phyloP scores from a whole-genome alignment of 2,797 vertebrate genomes.

The Lithobates sylvaticus region DNA sequence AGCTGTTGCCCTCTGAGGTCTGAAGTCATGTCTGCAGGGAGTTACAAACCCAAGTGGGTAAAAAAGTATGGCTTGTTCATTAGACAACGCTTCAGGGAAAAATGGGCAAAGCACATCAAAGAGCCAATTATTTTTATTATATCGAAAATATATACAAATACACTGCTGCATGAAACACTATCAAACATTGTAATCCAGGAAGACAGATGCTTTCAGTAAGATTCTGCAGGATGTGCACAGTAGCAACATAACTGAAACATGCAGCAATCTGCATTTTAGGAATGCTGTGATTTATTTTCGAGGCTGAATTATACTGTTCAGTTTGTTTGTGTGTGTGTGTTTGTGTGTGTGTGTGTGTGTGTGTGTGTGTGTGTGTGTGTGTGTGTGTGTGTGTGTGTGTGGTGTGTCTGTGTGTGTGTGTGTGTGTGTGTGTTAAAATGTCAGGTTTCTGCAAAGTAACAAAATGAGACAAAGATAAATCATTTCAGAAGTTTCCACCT shows the following conservation, averaged over 20 bases:
- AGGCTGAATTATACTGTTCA: no score
- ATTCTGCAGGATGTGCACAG: not conserved
- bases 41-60: conserved; percentile 72
- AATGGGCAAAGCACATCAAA: conserved; percentile 76
- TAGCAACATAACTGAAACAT: not conserved
- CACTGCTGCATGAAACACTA: conserved; percentile 64
- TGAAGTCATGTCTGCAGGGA: conserved; percentile 81
- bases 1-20: conserved; percentile 80
- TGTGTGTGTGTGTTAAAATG: no score
- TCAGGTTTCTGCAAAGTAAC: no score
- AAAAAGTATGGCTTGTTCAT: conserved; percentile 78
- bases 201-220: not conserved
- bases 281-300: no score
- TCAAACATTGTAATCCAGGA: conserved; percentile 38
- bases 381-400: no score
- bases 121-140: conserved; percentile 76
- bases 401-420: no score
- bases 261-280: no score
- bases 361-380: no score
- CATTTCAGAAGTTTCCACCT: no score
- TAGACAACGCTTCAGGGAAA: conserved; percentile 78
- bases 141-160: conserved; percentile 62
- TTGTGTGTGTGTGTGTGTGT: no score
- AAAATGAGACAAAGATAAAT: no score
- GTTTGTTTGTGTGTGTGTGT: no score